phyloP scores from a whole-genome alignment of 2,113 vertebrate species.

The Arizona elegans region DNA sequence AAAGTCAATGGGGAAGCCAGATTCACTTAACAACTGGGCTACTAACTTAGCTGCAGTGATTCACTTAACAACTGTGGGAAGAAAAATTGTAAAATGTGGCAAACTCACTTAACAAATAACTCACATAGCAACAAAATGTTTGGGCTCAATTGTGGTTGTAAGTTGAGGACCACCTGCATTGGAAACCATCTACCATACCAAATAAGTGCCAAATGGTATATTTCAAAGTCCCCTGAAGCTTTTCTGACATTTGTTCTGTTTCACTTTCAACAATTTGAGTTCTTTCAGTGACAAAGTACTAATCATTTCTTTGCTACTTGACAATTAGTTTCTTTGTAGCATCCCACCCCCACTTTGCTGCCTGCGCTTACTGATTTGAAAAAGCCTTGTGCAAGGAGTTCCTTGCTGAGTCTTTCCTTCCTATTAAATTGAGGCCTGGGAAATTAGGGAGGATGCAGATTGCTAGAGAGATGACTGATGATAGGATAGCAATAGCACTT shows the following conservation, averaged over 20 bases:
- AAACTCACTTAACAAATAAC: neutral
- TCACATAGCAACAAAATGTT: neutral
- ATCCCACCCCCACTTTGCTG: neutral
- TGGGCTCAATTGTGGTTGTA: neutral
- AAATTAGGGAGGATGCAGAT: neutral
- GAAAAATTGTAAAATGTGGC: neutral
- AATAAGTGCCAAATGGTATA: neutral
- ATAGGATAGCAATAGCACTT: neutral
- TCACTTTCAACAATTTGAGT: neutral
- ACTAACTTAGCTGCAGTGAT: neutral
- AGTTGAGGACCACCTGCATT: neutral
- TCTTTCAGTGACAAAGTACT: neutral
- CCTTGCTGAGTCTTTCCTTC: neutral
- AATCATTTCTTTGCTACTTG: neutral
- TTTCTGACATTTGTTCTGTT: neutral
- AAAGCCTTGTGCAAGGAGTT: neutral
- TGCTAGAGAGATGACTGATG: neutral
- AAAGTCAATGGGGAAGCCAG: neutral
- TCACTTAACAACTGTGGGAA: neutral
- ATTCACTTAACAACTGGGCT: neutral
- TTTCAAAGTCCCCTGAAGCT: neutral
- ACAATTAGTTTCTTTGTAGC: neutral
- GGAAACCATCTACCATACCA: neutral
- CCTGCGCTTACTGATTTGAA: neutral
- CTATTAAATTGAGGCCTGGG: neutral